Conservation (phyloP, 2,888 invertebrate species). For the Liposcelis brunnea region DNA sequence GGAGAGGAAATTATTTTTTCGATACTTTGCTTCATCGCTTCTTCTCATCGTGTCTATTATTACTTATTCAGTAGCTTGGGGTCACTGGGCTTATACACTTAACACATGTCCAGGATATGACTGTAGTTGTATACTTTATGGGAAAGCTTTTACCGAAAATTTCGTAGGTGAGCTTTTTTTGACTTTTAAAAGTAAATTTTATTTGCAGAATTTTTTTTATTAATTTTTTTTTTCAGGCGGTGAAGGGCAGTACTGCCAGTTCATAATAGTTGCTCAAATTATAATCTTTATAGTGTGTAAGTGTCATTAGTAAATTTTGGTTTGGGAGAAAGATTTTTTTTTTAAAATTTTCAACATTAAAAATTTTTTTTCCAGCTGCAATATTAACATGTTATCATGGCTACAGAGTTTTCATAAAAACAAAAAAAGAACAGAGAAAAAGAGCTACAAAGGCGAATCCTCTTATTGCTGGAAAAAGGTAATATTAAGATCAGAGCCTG, state of each 20-base stretch:
- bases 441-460: conserved; percentile 5
- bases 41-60: conserved; percentile 2
- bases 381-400: not conserved
- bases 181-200: too few relatives aligned
- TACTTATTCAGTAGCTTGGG: not conserved
- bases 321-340: too few relatives aligned
- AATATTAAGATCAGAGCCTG: too few relatives aligned
- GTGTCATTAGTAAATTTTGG: too few relatives aligned
- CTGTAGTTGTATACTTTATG: conserved; percentile 4
- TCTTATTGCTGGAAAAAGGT: not conserved
- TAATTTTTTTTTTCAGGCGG: conserved; percentile 7
- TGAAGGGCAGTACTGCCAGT: not conserved
- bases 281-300: conserved; percentile 1
- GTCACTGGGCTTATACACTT: conserved; percentile 5
- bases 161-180: not conserved
- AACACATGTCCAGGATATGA: conserved; percentile 5
- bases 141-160: not conserved
- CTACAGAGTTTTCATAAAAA: conserved; percentile 1
- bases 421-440: conserved; percentile 2
- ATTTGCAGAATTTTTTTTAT: too few relatives aligned
- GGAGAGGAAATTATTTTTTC: not conserved
- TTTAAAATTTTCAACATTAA: too few relatives aligned
- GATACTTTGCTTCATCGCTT: not conserved
- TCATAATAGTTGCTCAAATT: not conserved
- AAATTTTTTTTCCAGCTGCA: conserved; percentile 3